A percentile compares a stretch with the other conserved stretches of the same genome.
These are phyloP conservation scores for Benthosema pterotum DNA, from an alignment of 2,797 vertebrate genomes.

Conservation along the genomic window DNA sequence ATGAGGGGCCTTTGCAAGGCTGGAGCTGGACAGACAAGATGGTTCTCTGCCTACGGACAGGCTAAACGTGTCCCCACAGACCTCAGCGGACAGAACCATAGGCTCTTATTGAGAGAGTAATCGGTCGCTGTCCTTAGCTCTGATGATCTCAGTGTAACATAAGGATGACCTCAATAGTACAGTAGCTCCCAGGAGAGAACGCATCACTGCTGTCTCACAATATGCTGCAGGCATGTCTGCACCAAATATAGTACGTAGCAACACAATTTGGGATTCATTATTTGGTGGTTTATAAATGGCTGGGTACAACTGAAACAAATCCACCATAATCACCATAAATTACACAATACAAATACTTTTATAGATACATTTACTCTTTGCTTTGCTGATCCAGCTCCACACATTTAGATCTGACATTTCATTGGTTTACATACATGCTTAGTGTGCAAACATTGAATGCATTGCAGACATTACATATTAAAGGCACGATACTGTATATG, in stretches of 20 bases:
- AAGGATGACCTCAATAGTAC: slow-evolving; percentile 38
- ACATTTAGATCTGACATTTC: too few relatives aligned
- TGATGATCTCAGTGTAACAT: slow-evolving; percentile 39
- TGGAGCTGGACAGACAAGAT: slow-evolving; percentile 45
- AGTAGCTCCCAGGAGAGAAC: not conserved
- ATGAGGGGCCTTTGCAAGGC: slow-evolving; percentile 52
- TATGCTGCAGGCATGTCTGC: slow-evolving; percentile 38
- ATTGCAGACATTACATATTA: slow-evolving; percentile 8
- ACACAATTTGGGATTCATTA: slow-evolving; percentile 69
- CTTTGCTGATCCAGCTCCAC: slow-evolving; percentile 7
- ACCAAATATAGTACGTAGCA: slow-evolving; percentile 43
- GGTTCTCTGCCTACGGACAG: slow-evolving; percentile 42
- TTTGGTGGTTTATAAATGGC: slow-evolving; percentile 53
- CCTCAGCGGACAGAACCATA: slow-evolving; percentile 33
- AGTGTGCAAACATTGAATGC: not conserved
- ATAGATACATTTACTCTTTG: slow-evolving; percentile 21
- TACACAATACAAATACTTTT: slow-evolving; percentile 40
- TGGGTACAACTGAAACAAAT: slow-evolving; percentile 63
- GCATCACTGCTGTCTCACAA: slow-evolving; percentile 30
- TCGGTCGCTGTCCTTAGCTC: slow-evolving; percentile 25
- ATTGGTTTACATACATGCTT: slow-evolving; percentile 31
- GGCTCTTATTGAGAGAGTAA: slow-evolving; percentile 28
- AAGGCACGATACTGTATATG: slow-evolving; percentile 1
- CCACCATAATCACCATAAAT: slow-evolving; percentile 46
- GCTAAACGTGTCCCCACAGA: slow-evolving; percentile 38